These are phyloP conservation scores for Maccullochella peelii DNA, from an alignment of 2,113 vertebrate genomes.

Conservation along the genomic window DNA sequence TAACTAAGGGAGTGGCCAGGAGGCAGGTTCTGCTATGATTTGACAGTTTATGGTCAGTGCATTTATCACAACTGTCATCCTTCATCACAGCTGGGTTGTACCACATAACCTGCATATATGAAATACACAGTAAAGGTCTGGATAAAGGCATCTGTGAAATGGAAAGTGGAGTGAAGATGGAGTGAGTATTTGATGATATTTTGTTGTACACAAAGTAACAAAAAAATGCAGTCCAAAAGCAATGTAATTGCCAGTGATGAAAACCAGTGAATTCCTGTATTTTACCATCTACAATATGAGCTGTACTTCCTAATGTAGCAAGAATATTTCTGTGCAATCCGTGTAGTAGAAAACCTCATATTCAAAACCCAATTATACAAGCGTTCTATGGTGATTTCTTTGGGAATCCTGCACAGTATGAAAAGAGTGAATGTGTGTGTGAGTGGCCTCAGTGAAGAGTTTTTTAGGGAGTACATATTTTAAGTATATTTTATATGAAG, in stretches of 20 bases:
- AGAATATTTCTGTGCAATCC: neutral
- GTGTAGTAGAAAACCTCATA: neutral
- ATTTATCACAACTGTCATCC: conserved; percentile 82
- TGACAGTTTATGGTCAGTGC: conserved; percentile 84
- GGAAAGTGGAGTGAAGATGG: neutral
- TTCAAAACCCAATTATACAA: neutral
- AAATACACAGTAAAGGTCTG: conserved; percentile 29
- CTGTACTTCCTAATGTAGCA: neutral
- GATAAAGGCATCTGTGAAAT: conserved; percentile 25
- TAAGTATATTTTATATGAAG: neutral
- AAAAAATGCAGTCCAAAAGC: conserved; percentile 1
- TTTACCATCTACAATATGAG: neutral
- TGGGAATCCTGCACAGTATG: neutral
- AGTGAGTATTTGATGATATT: conserved; percentile 9
- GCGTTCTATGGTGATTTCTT: neutral
- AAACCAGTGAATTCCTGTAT: neutral
- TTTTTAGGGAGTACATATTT: neutral
- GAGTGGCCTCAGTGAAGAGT: neutral
- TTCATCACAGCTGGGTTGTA: conserved; percentile 64
- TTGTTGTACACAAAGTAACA: conserved; percentile 5
- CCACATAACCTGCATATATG: conserved; percentile 31
- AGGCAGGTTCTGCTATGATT: conserved; percentile 70
- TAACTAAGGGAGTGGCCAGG: conserved; percentile 68
- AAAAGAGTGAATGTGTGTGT: neutral
- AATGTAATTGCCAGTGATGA: neutral